Base-by-base conservation (phyloP, 2,888 invertebrate genomes). In the Seladonia tumulorum region DNA sequence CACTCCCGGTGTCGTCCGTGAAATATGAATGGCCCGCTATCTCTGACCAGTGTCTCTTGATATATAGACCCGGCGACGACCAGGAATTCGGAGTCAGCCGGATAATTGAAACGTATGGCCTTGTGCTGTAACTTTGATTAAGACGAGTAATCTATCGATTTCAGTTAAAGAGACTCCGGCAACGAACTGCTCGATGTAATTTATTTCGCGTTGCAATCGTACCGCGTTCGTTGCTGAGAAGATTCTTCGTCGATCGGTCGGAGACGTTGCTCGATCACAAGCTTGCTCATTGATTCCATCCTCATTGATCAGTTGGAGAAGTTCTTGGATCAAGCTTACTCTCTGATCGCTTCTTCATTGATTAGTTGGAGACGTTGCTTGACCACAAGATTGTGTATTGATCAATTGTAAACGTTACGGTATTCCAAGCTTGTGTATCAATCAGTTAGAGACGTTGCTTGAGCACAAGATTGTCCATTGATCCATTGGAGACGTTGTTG, bases 21-120 rank as follows among this genome's bases (percentile, higher is more conserved):
- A 90, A 88, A 88, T 90, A 90, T 91, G 87, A 89, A 83, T 82
- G 80, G 70, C 60, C 42, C 71, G 47, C 53, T 71, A 82, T 82
- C 86, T 77, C 76, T 66, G 68, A 83, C 83, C 86, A 80, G 86
- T 81, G 73, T 79, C 79, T 57, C 57, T 8, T 76, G 87, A 88
- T 87, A 82, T 80, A 86, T 87, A 77, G 82, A 76, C 4, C 18
- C 42, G 29, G 29, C 78, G 2, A 47, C 39, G 68, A 42, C 57
- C 57, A 66, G 18, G 53, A 29, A 49, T 42, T 79, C 45, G 57
- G 68, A 42, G 86, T 35, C 74, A 74, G 63, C n/a, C 45, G 76
- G 76, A 78, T 86, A 86, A 87, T 87, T 87, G 86, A 82, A 86
- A 87, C 86, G 79, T 76, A 86, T 79, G 73, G 63, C 79, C 81